phyloP scores from a whole-genome alignment of 2,797 vertebrate genomes.

The Babyrousa celebensis region DNA sequence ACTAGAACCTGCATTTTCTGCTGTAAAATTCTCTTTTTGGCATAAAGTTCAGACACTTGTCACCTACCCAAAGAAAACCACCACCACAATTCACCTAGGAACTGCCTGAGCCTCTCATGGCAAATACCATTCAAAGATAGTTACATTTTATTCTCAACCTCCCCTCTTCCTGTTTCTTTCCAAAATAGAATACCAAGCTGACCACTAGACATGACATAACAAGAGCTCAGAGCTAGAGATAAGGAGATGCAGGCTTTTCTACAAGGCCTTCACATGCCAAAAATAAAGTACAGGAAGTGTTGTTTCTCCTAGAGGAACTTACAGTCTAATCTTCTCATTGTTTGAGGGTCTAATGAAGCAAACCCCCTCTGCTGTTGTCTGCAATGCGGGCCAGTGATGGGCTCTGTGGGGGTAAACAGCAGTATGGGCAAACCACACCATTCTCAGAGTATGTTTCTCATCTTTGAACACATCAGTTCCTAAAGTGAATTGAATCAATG shows the following conservation, averaged over 20 bases:
- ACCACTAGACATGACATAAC: not conserved
- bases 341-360: not conserved
- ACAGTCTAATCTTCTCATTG: not conserved
- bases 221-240: not conserved
- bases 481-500: not conserved
- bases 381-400: not conserved
- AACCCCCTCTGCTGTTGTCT: not conserved
- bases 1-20: not conserved
- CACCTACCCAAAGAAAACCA: not conserved
- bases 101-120: not conserved
- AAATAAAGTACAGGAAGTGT: not conserved
- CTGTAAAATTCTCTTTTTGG: not conserved
- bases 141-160: constrained; percentile 29
- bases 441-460: not conserved
- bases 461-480: not conserved
- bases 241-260: not conserved
- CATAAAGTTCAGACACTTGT: not conserved
- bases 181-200: not conserved
- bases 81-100: not conserved
- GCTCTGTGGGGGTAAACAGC: not conserved
- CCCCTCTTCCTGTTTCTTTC: constrained; percentile 15
- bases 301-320: not conserved
- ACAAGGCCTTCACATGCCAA: not conserved
- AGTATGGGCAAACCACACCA: not conserved
- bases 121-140: not conserved